Percentiles rank a stretch among this genome's conserved stretches.
Conservation (phyloP, 2,797 vertebrate species). For the Ceryle rudis region DNA sequence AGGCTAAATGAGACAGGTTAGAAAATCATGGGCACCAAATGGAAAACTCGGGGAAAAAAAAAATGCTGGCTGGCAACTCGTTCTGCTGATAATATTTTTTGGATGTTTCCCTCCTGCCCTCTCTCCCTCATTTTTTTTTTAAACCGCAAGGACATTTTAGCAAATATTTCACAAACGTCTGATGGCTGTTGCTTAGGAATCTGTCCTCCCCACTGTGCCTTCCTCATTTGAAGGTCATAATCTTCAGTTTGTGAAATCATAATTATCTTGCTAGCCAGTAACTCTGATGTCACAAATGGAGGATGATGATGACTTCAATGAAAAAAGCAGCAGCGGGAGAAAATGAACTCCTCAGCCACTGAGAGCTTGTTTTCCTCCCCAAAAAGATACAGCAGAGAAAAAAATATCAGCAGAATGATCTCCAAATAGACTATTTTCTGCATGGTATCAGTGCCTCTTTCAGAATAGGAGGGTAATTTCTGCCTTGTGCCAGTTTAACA, state of each 20-base stretch:
- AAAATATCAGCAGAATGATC: conserved; percentile 41
- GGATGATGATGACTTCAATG: conserved; percentile 67
- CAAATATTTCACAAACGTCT: conserved; percentile 69
- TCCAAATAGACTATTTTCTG: conserved; percentile 54
- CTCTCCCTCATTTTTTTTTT: conserved; percentile 5
- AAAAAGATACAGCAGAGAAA: not conserved
- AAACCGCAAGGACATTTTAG: conserved; percentile 59
- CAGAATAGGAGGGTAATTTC: conserved; percentile 50
- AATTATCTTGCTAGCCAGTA: conserved; percentile 57
- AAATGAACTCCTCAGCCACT: conserved; percentile 47
- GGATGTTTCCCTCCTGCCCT: conserved; percentile 64
- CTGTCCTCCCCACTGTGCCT: conserved; percentile 64
- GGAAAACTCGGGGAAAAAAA: conserved; percentile 37
- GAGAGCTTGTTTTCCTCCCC: conserved; percentile 5
- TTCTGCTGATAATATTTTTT: conserved; percentile 66
- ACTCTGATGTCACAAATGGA: conserved; percentile 72
- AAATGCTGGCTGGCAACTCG: conserved; percentile 48
- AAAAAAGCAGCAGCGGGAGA: conserved; percentile 49
- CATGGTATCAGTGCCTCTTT: not conserved
- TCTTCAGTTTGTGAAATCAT: conserved; percentile 68
- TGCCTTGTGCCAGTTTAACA: conserved; percentile 22
- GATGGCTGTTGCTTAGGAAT: conserved; percentile 55
- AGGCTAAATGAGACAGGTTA: conserved; percentile 71
- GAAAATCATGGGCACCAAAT: conserved; percentile 60
- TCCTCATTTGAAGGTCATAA: conserved; percentile 69